Percentiles rank a stretch among this genome's conserved stretches.
Conservation (phyloP, 2,797 vertebrate genomes). For the Coregonus sp. region DNA sequence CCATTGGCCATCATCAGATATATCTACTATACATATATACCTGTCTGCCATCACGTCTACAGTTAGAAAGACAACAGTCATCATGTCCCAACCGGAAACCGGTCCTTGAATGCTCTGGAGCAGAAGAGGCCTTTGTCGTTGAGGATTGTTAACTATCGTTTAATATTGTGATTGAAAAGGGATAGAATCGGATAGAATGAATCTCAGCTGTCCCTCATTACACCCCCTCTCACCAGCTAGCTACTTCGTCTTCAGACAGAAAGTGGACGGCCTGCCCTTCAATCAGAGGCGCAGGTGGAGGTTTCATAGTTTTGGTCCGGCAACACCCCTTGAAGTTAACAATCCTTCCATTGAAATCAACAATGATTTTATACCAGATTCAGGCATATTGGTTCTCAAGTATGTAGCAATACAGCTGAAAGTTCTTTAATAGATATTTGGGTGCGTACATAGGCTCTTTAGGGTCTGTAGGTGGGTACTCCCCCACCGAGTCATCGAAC, state of each 20-base stretch:
- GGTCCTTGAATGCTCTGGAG: too few species aligned
- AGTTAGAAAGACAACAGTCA: too few species aligned
- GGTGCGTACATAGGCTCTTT: conserved; percentile 98
- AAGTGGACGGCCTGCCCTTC: not conserved
- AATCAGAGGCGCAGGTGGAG: not conserved
- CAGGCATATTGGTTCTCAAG: conserved; percentile 89
- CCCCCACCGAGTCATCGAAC: conserved; percentile 94
- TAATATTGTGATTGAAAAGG: too few species aligned
- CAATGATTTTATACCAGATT: not conserved
- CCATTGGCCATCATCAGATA: too few species aligned
- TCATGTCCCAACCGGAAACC: too few species aligned
- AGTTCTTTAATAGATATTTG: conserved; percentile 89
- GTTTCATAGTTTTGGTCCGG: not conserved
- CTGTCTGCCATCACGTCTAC: too few species aligned
- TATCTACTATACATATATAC: too few species aligned
- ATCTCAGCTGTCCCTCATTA: too few species aligned
- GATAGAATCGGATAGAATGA: too few species aligned
- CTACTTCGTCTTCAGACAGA: not conserved
- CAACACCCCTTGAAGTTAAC: not conserved
- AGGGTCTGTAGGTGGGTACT: conserved; percentile 90
- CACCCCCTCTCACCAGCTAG: too few species aligned
- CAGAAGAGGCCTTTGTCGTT: too few species aligned
- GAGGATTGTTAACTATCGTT: too few species aligned
- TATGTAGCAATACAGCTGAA: conserved; percentile 84
- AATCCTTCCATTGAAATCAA: not conserved